A percentile compares a stretch with the other conserved stretches of the same genome.
These are phyloP conservation scores for Scolopax mira DNA, from an alignment of 2,113 vertebrate genomes.

Conservation along the genomic window DNA sequence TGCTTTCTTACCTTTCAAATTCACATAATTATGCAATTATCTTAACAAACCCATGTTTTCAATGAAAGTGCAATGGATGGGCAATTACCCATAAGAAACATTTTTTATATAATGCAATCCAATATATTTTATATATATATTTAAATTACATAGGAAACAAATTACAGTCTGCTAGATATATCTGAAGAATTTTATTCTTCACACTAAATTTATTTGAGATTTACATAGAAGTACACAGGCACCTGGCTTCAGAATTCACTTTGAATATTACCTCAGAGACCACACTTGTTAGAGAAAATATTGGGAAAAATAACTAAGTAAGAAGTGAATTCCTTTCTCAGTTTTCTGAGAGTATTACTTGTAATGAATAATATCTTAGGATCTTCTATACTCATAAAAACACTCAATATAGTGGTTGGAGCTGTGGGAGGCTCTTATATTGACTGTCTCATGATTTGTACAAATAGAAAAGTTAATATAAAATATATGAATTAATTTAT, in stretches of 20 bases:
- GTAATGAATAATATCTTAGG: neutral
- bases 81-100: conserved; percentile 10
- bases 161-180: neutral
- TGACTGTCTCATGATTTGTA: neutral
- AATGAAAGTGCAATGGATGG: neutral
- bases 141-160: neutral
- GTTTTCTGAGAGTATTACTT: neutral
- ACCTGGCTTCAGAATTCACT: neutral
- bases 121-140: conserved; percentile 41
- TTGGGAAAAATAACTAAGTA: neutral
- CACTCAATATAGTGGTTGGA: neutral
- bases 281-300: neutral
- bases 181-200: neutral
- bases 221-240: neutral
- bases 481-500: neutral
- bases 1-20: conserved; percentile 32
- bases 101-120: conserved; percentile 9
- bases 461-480: neutral
- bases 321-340: neutral
- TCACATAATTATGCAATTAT: conserved; percentile 34
- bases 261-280: neutral
- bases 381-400: neutral
- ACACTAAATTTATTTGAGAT: neutral
- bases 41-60: conserved; percentile 17
- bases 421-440: neutral